Base-by-base conservation (phyloP, 2,113 vertebrate genomes). In the Trachemys scripta region DNA sequence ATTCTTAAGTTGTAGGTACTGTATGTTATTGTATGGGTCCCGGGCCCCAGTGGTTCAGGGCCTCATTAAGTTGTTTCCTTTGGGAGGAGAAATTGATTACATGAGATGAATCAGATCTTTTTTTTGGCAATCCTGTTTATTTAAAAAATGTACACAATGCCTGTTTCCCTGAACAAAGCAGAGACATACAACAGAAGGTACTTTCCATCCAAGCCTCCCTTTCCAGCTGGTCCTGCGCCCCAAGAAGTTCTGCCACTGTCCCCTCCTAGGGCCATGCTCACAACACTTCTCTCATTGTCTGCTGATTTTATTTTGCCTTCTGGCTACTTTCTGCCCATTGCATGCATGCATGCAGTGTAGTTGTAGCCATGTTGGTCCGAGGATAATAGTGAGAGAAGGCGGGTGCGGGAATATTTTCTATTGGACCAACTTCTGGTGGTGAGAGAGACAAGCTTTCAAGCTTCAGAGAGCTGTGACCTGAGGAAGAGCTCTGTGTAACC, bases 191-290 rank as follows among this genome's bases (percentile, higher is more conserved):
- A 62, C 27, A 82, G 81, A 13, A 20, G 47, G 19, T 24, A n/a
- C 31, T 31, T 51, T 38, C 35, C 49, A 16, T 81, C 51, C 50
- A 53, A 80, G 17, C 31, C 19, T 53, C 29, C 16, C 29, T 92
- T 90, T 53, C 13, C 19, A 65, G 76, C 47, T 35, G 14, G 51
- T 57, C 42, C 35, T 0, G 8, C 81, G n/a, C n/a, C 89, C 92
- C 49, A 31, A 49, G 51, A 35, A 85, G 10, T 42, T 79, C 69
- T 82, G 35, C 54, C 5, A 75, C 27, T 22, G 20, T n/a, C 42
- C 35, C 51, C 2, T 35, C 35, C 1, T 0, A 5, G 42, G 31
- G 2, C 51, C 7, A 6, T 62, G 12, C 29, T 62, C 59, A 62
- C 27, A 13, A 62, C 29, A 62, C 29, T 62, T 62, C 59, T 62